Evolutionary conservation across 1,140 invertebrate species (phyloP), one percentile per base, ranked within the genome.

Genomic region (Pogonognathellus flavescens): DNA sequence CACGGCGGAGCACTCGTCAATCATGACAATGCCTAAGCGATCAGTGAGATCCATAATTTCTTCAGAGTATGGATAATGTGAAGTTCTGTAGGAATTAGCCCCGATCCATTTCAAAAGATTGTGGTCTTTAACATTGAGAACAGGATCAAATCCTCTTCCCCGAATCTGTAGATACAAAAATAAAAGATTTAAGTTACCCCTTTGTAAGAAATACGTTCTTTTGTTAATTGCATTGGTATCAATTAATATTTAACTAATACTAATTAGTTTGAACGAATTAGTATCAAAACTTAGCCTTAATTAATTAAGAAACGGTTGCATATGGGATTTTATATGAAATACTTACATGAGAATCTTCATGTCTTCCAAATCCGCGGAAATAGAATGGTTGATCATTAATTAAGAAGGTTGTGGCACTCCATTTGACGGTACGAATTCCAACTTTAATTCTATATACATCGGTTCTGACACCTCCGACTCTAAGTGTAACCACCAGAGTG

Each of bases 51-150:
- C 93, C 91, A 94, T 92, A 50, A 94, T 91, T 92, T 99, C 98
- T 90, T 99, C 98, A 1, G 97, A 96, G 91, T 99, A 99, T 8
- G 98, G 98, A 92, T 99, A 99, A 91, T 99, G 98, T 0, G 98
- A 99, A 0, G 98, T 99, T 31, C 98, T 93, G 90, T 98, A 90
- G 93, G 92, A 92, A 89, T 94, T 94, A n/a, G 92, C 93, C 18
- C 93, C 93, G 14, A 93, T 93, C 93, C 94, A 94, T 88, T 93
- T 92, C n/a, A 94, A 89, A 85, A 94, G 89, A 89, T 93, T 93
- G 88, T 93, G 93, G 89, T 94, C 94, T 89, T 93, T 93, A 0
- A 92, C 91, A 80, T 94, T 92, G 9, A 93, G 88, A 0, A 92
- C 90, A 72, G 90, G 90, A 89, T 94, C 92, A 25, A 93, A 89